Conservation (phyloP, 1,140 invertebrate genomes). For the Panagrolaimus sp. region DNA sequence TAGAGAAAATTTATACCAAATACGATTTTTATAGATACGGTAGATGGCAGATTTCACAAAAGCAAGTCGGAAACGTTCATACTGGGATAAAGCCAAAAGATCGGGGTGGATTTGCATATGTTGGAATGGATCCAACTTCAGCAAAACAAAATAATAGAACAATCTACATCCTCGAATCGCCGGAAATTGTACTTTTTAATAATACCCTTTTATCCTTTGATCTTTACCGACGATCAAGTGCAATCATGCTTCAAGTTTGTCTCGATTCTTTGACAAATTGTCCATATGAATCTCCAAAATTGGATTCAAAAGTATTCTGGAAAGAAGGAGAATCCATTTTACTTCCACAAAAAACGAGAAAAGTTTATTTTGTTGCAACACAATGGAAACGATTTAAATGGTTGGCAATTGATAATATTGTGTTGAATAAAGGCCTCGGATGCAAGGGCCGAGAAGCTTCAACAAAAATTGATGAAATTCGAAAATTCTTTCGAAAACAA, state of each 20-base stretch:
- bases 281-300: conserved; percentile 24
- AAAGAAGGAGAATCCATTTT: conserved; percentile 19
- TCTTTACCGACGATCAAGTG: conserved; percentile 18
- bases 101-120: conserved; percentile 22
- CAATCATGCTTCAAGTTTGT: conserved; percentile 28
- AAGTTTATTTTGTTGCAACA: conserved; percentile 30
- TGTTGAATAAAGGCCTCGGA: conserved; percentile 11
- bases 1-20: no score
- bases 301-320: conserved; percentile 13
- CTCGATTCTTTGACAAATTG: conserved; percentile 26
- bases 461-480: no score
- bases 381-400: conserved; percentile 36
- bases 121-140: conserved; percentile 18
- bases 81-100: neutral
- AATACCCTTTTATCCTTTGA: conserved; percentile 12
- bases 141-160: conserved; percentile 20
- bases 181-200: conserved; percentile 7
- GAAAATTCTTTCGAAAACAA: no score
- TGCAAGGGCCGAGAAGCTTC: neutral
- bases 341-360: conserved; percentile 12
- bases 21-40: conserved; percentile 22
- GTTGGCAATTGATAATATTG: conserved; percentile 31
- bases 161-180: conserved; percentile 22
- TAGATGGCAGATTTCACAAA: conserved; percentile 22
- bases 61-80: conserved; percentile 1